Evolutionary conservation across 2,888 invertebrate species (phyloP), one percentile per base, ranked within the genome.

Genomic region (Brachypalpus laphriformis): DNA sequence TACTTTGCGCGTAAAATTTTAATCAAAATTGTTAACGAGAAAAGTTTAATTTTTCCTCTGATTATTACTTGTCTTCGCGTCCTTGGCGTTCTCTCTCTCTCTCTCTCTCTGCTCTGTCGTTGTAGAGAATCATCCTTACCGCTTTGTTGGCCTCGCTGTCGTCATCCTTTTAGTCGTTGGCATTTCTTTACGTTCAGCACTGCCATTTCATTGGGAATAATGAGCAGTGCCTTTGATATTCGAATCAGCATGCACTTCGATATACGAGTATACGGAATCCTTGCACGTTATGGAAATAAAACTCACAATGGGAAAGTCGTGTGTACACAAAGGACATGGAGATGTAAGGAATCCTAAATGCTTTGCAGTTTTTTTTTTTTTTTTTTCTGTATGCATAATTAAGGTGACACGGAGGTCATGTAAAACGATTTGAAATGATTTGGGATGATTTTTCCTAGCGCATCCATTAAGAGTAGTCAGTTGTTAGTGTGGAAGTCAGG

Each of bases 21-120:
- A 87, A 87, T 87, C 87, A 87, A 87, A 87, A 87, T 87, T 87
- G 87, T 86, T 87, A 87, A 87, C 87, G 87, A 87, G 87, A 87
- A 87, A 87, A 87, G 87, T 87, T 87, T 81, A 87, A 87, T 87
- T 87, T 87, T 87, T 87, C 87, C 82, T 76, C 82, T 87, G 80
- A 87, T 87, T 87, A 87, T 87, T 87, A 87, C 87, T 87, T 87
- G 86, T 87, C 87, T 70, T 49, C 37, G 34, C 28, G 54, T 80
- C 54, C 61, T 70, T 59, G 65, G 40, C 22, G 45, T 22, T 34
- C 25, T 18, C 5, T 6, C 59, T 51, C 42, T 31, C 40, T 5
- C 66, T 25, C 56, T 51, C n/a, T 25, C 28, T 5, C 4, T 28
- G 28, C 28, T 28, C 5, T n/a, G 28, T 28, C 34, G 34, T 34